Conservation (phyloP, 1,140 invertebrate genomes). For the Drosophila tropicalis region DNA sequence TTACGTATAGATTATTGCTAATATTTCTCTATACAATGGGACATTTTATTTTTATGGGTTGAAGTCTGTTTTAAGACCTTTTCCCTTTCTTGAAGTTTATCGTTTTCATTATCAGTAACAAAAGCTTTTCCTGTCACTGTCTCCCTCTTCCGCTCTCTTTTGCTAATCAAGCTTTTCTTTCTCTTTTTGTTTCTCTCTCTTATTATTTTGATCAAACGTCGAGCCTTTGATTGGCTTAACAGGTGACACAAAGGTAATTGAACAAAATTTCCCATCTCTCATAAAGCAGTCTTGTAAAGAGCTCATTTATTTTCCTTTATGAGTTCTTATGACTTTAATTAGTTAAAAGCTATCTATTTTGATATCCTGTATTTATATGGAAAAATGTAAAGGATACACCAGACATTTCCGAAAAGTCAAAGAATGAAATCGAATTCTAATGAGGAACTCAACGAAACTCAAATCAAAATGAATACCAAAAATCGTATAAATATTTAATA, state of each 20-base stretch:
- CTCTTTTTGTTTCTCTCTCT: constrained; percentile 15
- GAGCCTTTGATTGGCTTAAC: not conserved
- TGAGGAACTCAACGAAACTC: no score
- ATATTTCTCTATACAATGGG: not conserved
- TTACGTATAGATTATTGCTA: not conserved
- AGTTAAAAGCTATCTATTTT: constrained; percentile 26
- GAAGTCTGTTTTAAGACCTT: not conserved
- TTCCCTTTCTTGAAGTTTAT: not conserved
- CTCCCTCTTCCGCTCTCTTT: constrained; percentile 3
- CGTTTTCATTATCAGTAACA: not conserved
- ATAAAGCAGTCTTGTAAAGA: not conserved
- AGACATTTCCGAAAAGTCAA: not conserved
- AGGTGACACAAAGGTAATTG: constrained; percentile 20
- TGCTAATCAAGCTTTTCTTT: not conserved
- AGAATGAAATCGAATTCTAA: no score
- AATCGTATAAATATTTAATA: no score
- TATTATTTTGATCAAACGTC: constrained; percentile 51
- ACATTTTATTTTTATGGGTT: not conserved
- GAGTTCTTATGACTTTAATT: constrained; percentile 39
- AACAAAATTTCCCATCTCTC: constrained; percentile 15
- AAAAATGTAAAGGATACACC: not conserved
- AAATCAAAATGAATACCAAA: no score
- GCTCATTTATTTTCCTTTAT: constrained; percentile 32
- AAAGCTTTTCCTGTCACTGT: not conserved
- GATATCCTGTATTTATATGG: not conserved